phyloP scores from a whole-genome alignment of 2,113 vertebrate species.

The Daboia siamensis region DNA sequence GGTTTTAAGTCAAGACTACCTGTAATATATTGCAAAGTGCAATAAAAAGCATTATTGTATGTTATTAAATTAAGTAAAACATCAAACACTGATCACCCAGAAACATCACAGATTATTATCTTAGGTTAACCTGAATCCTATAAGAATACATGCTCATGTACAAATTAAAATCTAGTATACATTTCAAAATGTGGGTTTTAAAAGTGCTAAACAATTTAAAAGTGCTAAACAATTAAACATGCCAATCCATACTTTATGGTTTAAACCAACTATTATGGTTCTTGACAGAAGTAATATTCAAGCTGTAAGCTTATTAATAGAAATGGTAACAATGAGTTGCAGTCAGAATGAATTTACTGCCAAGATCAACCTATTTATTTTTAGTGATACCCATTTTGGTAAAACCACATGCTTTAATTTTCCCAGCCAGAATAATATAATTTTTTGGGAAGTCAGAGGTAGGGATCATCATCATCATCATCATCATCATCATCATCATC shows the following conservation, averaged over 20 bases:
- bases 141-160: not conserved
- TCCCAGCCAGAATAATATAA: conserved; percentile 49
- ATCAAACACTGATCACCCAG: not conserved
- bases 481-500: no score
- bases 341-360: conserved; percentile 48
- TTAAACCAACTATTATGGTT: conserved; percentile 48
- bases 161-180: not conserved
- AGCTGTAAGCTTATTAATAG: conserved; percentile 44
- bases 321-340: conserved; percentile 41
- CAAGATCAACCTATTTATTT: conserved; percentile 50
- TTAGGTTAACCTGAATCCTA: not conserved
- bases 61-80: not conserved
- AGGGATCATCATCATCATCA: not conserved
- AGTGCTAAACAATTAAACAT: conserved; percentile 5
- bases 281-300: conserved; percentile 46
- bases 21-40: not conserved
- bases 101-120: not conserved
- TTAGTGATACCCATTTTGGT: conserved; percentile 35
- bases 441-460: conserved; percentile 32
- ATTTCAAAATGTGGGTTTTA: not conserved
- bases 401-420: conserved; percentile 59
- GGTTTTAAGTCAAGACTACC: not conserved
- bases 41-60: not conserved
- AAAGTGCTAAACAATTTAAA: conserved; percentile 18
- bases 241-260: conserved; percentile 40